These are phyloP conservation scores for Drosophila fuyamai DNA, from an alignment of 1,140 invertebrate species.

Conservation along the genomic window DNA sequence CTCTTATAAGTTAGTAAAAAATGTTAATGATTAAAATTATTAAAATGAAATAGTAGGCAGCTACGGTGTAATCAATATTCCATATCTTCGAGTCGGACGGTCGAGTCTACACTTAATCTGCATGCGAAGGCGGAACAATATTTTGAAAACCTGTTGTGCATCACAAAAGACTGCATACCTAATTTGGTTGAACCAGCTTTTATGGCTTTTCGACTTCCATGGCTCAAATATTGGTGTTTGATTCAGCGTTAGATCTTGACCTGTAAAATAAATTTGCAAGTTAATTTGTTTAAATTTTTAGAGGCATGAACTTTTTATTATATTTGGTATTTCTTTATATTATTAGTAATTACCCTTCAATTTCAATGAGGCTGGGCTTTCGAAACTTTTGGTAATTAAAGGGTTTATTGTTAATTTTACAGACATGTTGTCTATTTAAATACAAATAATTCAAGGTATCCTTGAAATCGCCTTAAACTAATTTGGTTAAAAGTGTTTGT, in stretches of 20 bases:
- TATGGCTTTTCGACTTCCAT: conserved; percentile 21
- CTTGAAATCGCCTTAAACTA: no score
- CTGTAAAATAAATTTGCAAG: conserved; percentile 10
- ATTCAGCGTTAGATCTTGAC: conserved; percentile 37
- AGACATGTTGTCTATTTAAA: no score
- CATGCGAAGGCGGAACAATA: conserved; percentile 38
- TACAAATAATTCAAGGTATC: no score
- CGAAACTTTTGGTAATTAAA: no score
- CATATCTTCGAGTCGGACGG: not conserved
- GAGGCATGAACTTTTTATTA: no score
- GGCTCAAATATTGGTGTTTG: conserved; percentile 20
- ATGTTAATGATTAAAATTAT: no score
- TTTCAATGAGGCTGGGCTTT: no score
- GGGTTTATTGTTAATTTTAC: no score
- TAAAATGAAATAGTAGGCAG: not conserved
- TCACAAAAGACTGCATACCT: conserved; percentile 43
- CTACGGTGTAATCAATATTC: not conserved
- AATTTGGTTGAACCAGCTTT: conserved; percentile 29
- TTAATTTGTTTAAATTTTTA: no score
- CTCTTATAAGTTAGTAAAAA: no score
- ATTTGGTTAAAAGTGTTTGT: no score
- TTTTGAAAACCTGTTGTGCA: conserved; percentile 34
- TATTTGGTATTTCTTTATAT: not conserved
- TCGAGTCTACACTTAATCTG: conserved; percentile 4
- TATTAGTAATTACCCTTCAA: not conserved